A percentile compares a stretch with the other conserved stretches of the same genome.
These are phyloP conservation scores for Nasonia vitripennis DNA, from an alignment of 1,140 invertebrate genomes.

Conservation along the genomic window DNA sequence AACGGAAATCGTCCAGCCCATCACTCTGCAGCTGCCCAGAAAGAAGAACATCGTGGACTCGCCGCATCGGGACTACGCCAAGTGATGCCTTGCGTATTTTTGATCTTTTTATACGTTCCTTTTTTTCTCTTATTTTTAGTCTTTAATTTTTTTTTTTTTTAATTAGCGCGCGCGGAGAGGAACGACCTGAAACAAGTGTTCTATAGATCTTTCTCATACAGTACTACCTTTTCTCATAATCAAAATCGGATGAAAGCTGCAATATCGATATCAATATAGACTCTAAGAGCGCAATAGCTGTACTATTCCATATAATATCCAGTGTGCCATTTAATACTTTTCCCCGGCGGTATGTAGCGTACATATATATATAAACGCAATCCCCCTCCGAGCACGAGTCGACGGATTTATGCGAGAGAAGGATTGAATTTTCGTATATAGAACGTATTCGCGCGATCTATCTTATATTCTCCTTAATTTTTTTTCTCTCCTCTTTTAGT, in stretches of 20 bases:
- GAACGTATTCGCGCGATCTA: background rate
- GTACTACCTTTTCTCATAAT: background rate
- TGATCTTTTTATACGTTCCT: background rate
- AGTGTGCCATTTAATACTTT: background rate
- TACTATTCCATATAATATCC: background rate
- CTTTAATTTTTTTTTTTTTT: background rate
- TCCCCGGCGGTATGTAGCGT: background rate
- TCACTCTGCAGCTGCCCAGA: constrained; percentile 71
- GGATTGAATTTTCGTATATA: background rate
- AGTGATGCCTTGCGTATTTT: constrained; percentile 20
- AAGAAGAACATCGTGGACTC: constrained; percentile 68
- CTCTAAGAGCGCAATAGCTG: too few relatives aligned
- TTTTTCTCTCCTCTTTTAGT: constrained; percentile 35
- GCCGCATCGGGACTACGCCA: constrained; percentile 48
- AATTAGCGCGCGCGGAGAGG: background rate
- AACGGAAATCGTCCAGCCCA: constrained; percentile 65
- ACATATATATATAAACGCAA: background rate
- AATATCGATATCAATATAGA: too few relatives aligned
- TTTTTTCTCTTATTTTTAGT: background rate
- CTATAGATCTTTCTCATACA: background rate
- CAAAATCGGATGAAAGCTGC: background rate
- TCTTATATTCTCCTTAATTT: background rate
- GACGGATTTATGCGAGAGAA: constrained; percentile 8
- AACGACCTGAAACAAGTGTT: background rate
- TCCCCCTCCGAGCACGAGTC: constrained; percentile 20